Conservation (phyloP, 2,113 vertebrate species). For the Lontra canadensis region DNA sequence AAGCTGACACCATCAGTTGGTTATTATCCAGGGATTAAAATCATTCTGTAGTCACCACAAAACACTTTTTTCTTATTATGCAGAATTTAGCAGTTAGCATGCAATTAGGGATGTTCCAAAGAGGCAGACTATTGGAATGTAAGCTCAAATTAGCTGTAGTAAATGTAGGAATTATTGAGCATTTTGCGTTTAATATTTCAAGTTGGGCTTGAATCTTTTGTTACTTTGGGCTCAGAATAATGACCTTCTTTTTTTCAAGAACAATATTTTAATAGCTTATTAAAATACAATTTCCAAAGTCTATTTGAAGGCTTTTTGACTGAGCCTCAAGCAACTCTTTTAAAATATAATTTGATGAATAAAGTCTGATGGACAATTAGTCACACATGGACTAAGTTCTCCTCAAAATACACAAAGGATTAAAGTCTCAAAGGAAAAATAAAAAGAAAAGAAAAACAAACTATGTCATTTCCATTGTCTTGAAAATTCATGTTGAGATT, state of each 20-base stretch:
- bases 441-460: neutral
- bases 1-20: neutral
- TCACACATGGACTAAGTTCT: neutral
- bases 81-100: neutral
- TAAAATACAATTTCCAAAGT: conserved; percentile 45
- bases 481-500: conserved; percentile 18
- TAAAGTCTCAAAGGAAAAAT: neutral
- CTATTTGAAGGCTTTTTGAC: conserved; percentile 49
- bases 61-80: neutral
- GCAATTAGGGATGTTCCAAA: neutral
- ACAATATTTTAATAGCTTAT: conserved; percentile 53
- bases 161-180: neutral
- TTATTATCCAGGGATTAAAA: neutral
- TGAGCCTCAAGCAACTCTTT: conserved; percentile 35
- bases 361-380: neutral
- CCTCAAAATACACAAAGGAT: neutral
- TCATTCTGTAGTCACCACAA: neutral
- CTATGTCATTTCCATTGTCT: neutral
- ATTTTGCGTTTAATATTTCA: conserved; percentile 17
- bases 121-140: neutral
- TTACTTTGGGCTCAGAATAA: conserved; percentile 47
- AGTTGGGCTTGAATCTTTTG: neutral
- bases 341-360: conserved; percentile 23
- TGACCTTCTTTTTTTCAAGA: conserved; percentile 45
- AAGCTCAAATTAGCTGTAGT: conserved; percentile 33